Evolutionary conservation across 30 jellyfish, hydroid and myxozoan genomes (phyloP), one percentile per base, ranked within the genome.

Genomic region (Aurelia coerulea): DNA sequence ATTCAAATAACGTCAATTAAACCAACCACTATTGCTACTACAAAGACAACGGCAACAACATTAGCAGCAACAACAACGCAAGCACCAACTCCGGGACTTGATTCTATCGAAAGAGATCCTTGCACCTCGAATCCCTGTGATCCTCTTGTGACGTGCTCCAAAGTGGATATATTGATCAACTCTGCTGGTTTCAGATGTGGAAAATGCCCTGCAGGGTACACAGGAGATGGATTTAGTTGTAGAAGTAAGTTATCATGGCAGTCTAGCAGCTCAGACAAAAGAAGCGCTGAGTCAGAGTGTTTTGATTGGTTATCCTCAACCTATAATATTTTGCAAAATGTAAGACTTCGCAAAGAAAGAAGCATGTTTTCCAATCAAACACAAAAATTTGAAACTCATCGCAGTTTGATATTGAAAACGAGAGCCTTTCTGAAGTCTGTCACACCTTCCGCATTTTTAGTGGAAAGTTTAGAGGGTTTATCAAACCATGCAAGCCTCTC

Each of bases 151-250:
- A 35, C 87, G 17, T 84, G 93, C 78, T 64, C 52, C 2, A 46
- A 34, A 29, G 93, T 84, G 13, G 68, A 65, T 3, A 58, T 5
- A n/a, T 54, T 29, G 62, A 50, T 73, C 76, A 70, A 65, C 52
- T 34, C 82, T 8, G 81, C 93, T 62, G 93, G 93, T n/a, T 84
- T 73, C 88, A 84, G 37, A 63, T 84, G 93, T 49, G 93, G 93
- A 19, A 54, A 58, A 16, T 84, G 93, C 67, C 93, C 93, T 9
- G 65, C 88, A 33, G 93, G 93, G 78, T 84, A 84, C 39, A 42
- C 29, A 31, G 93, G 93, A 33, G 88, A 84, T 74, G 93, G 93
- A 4, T 46, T 73, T 33, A 62, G 50, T 0, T 84, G 93, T 71
- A 73, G 17, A 72, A 73, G 93, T 84, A 69, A 73, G 93, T 71